Percentiles rank a stretch among this genome's conserved stretches.
Conservation (phyloP, 2,113 vertebrate species). For the Platanista minor region DNA sequence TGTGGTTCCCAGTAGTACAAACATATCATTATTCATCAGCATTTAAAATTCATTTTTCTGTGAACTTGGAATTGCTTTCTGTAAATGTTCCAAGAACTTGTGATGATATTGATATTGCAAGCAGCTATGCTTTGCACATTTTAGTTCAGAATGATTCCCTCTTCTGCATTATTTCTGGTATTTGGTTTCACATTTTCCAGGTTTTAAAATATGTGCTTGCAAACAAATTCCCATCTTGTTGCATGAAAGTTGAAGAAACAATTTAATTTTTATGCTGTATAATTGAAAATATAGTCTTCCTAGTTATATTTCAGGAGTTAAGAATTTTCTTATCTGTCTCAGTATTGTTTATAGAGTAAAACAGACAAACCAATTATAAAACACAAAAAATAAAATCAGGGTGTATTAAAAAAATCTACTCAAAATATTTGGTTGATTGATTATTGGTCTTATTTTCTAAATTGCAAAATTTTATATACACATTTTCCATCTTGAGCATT, state of each 20-base stretch:
- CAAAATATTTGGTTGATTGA: slow-evolving; percentile 1
- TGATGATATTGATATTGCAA: not conserved
- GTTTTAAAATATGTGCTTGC: not conserved
- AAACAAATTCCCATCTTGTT: not conserved
- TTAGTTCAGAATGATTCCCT: not conserved
- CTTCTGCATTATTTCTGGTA: not conserved
- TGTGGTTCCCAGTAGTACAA: not conserved
- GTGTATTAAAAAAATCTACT: not conserved
- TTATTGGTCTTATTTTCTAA: not conserved
- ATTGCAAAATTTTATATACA: not conserved
- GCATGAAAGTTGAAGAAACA: not conserved
- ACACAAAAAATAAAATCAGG: not conserved
- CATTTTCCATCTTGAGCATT: not conserved
- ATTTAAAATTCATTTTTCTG: not conserved
- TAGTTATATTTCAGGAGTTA: not conserved
- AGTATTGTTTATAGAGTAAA: not conserved
- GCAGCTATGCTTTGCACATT: not conserved
- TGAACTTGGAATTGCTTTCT: not conserved
- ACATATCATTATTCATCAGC: not conserved
- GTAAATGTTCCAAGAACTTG: not conserved
- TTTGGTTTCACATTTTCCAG: slow-evolving; percentile 17
- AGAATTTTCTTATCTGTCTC: not conserved
- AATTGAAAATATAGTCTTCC: not conserved
- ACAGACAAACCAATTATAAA: not conserved
- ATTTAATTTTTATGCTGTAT: not conserved